Base-by-base conservation (phyloP, 2,797 vertebrate genomes). In the Holocentrus rufus region DNA sequence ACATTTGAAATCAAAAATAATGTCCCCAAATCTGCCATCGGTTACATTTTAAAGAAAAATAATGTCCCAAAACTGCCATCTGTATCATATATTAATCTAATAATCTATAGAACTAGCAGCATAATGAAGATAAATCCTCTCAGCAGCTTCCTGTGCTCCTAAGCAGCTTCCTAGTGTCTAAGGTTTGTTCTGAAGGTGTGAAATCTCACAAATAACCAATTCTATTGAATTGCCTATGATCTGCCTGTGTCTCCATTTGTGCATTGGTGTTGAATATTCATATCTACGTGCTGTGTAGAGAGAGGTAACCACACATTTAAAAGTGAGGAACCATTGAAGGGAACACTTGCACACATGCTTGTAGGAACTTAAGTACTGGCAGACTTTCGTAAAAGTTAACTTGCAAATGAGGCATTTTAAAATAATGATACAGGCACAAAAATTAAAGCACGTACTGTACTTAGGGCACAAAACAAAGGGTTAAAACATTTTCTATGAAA, bases 71-170 rank as follows among this genome's bases (percentile, higher is more conserved):
- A 84, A 79, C 69, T 77, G 68, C 71, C 73, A 75, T 87, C 74
- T 82, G 76, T 74, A 60, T 80, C 62, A 77, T 85, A 88, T 88
- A 83, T 88, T 82, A 67, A 84, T 69, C 50, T 76, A 64, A 73
- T 85, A 64, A 80, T 84, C 67, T 87, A 77, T 84, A 70, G 65
- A 80, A 83, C 47, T 88, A 92, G 91, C 90, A 91, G 90, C 90
- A 85, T 79, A 82, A 72, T 75, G 55, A 77, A 22, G 62, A 75
- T 70, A 80, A 80, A 85, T 78, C 73, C 8, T 2, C 79, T 82
- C 72, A 89, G 88, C 87, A 88, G 80, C 78, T 87, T 81, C 63
- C 72, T 81, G 81, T 79, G 67, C 57, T 68, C 63, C 67, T 66
- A 34, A 84, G 80, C 78, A 88, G 69, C 82, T 83, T 79, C 57